Percentiles rank a stretch among this genome's conserved stretches.
phyloP scores from a whole-genome alignment of 2,113 vertebrate species.

The Labeo catla region DNA sequence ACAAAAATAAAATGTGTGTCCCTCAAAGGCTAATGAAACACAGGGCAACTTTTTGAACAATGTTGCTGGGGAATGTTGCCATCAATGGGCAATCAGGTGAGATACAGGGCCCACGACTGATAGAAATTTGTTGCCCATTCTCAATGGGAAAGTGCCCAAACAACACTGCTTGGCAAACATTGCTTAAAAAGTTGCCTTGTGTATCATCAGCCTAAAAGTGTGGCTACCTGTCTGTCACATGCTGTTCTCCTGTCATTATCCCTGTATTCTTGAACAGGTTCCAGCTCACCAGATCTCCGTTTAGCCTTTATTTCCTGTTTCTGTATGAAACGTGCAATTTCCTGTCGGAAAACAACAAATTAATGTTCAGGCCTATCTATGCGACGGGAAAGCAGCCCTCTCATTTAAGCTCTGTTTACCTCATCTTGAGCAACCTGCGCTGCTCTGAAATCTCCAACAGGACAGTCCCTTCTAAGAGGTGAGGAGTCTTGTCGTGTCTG shows the following conservation, averaged over 20 bases:
- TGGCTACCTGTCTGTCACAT: conserved; percentile 68
- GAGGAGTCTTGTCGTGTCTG: conserved; percentile 56
- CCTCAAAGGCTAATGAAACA: too few relatives aligned
- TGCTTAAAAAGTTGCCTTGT: too few relatives aligned
- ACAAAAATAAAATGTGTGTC: background rate
- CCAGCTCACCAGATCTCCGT: conserved; percentile 67
- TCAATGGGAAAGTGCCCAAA: too few relatives aligned
- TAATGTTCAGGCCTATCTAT: background rate
- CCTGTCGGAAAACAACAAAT: conserved; percentile 59
- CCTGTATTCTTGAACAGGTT: conserved; percentile 64
- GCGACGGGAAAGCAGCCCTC: too few relatives aligned
- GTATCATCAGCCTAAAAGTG: background rate
- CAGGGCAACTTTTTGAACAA: too few relatives aligned
- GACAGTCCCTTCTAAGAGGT: conserved; percentile 44
- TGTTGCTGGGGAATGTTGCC: too few relatives aligned
- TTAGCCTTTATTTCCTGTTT: conserved; percentile 78
- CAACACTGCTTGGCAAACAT: too few relatives aligned
- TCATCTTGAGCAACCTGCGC: conserved; percentile 80
- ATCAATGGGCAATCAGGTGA: too few relatives aligned
- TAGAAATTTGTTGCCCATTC: too few relatives aligned
- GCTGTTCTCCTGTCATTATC: conserved; percentile 61
- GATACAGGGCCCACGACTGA: too few relatives aligned
- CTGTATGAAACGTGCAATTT: conserved; percentile 83
- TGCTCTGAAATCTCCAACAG: conserved; percentile 69
- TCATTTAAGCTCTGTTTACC: conserved; percentile 57